A percentile compares a stretch with the other conserved stretches of the same genome.
These are phyloP conservation scores for Artibeus jamaicensis DNA, from an alignment of 2,797 vertebrate species.

Conservation along the genomic window DNA sequence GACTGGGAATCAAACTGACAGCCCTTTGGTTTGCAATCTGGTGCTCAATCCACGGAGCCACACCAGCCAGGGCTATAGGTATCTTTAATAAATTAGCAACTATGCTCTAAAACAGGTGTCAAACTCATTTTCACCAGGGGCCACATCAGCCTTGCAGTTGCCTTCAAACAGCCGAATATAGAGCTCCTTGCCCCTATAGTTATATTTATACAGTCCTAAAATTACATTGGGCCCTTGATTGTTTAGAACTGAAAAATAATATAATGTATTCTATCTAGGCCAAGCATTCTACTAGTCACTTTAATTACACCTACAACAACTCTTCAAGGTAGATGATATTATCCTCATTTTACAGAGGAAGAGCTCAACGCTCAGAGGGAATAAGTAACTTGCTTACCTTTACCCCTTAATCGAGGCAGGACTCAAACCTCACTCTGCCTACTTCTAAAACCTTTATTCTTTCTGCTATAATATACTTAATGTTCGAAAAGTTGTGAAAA, in stretches of 20 bases:
- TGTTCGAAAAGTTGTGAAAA: slow-evolving; percentile 24
- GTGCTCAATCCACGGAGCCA: no score
- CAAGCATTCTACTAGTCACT: background rate
- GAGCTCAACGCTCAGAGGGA: background rate
- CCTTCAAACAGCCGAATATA: no score
- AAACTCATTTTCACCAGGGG: no score
- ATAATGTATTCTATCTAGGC: background rate
- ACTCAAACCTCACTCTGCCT: background rate
- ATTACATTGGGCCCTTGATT: background rate
- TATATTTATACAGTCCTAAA: no score
- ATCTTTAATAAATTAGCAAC: background rate
- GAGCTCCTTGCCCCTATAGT: no score
- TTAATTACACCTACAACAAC: background rate
- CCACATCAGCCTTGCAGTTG: no score
- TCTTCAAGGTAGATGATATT: background rate
- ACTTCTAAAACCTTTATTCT: background rate
- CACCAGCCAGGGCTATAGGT: background rate
- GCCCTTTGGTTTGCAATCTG: no score
- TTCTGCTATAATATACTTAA: background rate
- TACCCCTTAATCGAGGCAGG: background rate
- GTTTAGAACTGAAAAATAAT: slow-evolving; percentile 23
- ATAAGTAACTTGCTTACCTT: background rate
- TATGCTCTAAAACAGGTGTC: background rate
- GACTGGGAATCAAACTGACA: no score
- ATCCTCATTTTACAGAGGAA: background rate